Conservation (phyloP, 2,797 vertebrate species). For the Hippopotamyrus pictus region DNA sequence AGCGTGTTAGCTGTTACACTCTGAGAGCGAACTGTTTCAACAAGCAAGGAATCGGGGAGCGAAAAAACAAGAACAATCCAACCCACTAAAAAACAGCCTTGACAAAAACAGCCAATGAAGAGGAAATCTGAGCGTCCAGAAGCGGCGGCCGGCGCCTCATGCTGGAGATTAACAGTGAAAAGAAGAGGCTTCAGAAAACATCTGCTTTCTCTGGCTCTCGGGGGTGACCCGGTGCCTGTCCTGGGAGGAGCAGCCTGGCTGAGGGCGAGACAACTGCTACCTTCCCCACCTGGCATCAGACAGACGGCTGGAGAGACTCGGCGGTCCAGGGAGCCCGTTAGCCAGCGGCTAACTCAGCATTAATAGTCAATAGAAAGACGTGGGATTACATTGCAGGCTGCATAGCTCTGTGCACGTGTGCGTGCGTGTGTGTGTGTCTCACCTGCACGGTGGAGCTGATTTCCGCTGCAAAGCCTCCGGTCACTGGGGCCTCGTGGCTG, state of each 20-base stretch:
- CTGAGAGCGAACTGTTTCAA: not conserved
- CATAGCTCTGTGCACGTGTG: not conserved
- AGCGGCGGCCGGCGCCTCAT: not conserved
- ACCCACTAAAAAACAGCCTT: not conserved
- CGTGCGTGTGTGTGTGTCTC: slow-evolving; percentile 30
- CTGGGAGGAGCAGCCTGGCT: not conserved
- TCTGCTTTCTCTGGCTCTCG: not conserved
- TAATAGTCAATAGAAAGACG: not conserved
- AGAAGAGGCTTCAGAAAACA: not conserved
- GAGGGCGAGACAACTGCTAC: not conserved
- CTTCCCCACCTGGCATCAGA: not conserved
- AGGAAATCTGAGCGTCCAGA: not conserved
- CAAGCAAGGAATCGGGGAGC: not conserved
- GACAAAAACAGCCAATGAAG: not conserved
- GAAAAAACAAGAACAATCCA: not conserved
- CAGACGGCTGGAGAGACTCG: not conserved
- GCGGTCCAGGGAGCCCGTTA: not conserved
- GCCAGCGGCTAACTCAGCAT: not conserved
- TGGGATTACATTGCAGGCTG: not conserved
- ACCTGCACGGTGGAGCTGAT: slow-evolving; percentile 95
- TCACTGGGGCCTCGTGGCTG: slow-evolving; percentile 92
- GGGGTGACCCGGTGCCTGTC: not conserved
- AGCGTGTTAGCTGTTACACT: not conserved
- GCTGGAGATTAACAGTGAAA: not conserved
- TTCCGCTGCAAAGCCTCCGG: slow-evolving; percentile 93